A percentile compares a stretch with the other conserved stretches of the same genome.
Evolutionary conservation across 2,797 vertebrate genomes (phyloP).

Genomic region (Silurus aristotelis): DNA sequence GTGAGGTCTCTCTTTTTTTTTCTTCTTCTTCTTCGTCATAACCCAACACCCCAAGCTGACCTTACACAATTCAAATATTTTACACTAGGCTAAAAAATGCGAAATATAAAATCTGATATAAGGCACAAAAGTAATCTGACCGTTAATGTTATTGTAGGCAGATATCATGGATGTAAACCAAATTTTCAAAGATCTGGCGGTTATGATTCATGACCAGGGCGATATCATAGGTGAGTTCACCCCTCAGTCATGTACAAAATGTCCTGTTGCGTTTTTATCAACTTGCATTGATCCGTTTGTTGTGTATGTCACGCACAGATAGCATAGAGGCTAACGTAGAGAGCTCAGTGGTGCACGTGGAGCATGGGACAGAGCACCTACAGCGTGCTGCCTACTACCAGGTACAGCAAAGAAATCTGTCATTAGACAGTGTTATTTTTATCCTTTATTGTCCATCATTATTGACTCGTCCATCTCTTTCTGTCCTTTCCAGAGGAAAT

Average conservation of each 20-base stretch:
- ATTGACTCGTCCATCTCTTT: not conserved
- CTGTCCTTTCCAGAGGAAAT: slow-evolving; percentile 79
- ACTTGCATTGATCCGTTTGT: not conserved
- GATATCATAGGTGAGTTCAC: slow-evolving; percentile 85
- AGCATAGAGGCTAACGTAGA: slow-evolving; percentile 94
- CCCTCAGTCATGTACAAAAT: not conserved
- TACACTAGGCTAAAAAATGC: not conserved
- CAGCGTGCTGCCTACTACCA: slow-evolving; percentile 87
- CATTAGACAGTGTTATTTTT: not conserved
- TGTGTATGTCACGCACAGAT: slow-evolving; percentile 69
- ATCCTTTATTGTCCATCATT: not conserved
- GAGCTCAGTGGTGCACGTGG: slow-evolving; percentile 87
- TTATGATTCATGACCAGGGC: slow-evolving; percentile 95
- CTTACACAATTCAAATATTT: not conserved
- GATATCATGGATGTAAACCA: slow-evolving; percentile 94
- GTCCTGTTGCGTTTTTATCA: not conserved
- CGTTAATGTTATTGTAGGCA: slow-evolving; percentile 69
- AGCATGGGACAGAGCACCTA: slow-evolving; percentile 83
- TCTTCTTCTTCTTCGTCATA: not conserved
- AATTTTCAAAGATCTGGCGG: slow-evolving; percentile 93
- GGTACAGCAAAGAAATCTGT: slow-evolving; percentile 64
- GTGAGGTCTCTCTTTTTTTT: not conserved
- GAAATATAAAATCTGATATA: not conserved
- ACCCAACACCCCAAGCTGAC: not conserved
- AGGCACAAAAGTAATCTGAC: not conserved